Evolutionary conservation across 2,888 invertebrate species (phyloP).

Genomic region (Sericinus montela): DNA sequence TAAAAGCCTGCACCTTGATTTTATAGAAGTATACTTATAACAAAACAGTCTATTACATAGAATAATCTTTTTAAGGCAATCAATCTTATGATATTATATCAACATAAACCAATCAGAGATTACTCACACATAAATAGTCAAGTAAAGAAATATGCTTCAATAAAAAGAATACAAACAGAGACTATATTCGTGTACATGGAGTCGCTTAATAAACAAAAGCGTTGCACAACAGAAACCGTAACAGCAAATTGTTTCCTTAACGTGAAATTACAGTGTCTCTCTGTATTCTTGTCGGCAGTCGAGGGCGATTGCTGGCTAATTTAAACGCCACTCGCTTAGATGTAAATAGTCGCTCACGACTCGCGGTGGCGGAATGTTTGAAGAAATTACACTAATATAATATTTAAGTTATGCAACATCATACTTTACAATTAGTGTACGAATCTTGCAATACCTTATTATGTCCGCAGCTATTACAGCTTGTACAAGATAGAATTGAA

Average conservation of each 20-base stretch:
- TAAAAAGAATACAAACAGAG: neutral
- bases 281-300: slow-evolving; percentile 6
- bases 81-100: too few species aligned
- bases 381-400: slow-evolving; percentile 9
- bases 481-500: neutral
- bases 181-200: neutral
- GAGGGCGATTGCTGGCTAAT: slow-evolving; percentile 9
- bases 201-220: slow-evolving; percentile 20
- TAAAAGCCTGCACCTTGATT: too few species aligned
- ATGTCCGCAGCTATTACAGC: too few species aligned
- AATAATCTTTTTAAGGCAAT: too few species aligned
- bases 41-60: too few species aligned
- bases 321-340: slow-evolving; percentile 12
- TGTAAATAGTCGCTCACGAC: slow-evolving; percentile 14
- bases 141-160: too few species aligned
- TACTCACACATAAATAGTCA: too few species aligned
- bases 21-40: too few species aligned
- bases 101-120: too few species aligned
- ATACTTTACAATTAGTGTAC: neutral
- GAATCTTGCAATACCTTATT: neutral
- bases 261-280: slow-evolving; percentile 18
- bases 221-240: slow-evolving; percentile 26
- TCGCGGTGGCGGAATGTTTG: neutral
- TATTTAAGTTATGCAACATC: neutral
- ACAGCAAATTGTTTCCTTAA: slow-evolving; percentile 33